phyloP scores from a whole-genome alignment of 2,797 vertebrate genomes.

The Agapornis canus region DNA sequence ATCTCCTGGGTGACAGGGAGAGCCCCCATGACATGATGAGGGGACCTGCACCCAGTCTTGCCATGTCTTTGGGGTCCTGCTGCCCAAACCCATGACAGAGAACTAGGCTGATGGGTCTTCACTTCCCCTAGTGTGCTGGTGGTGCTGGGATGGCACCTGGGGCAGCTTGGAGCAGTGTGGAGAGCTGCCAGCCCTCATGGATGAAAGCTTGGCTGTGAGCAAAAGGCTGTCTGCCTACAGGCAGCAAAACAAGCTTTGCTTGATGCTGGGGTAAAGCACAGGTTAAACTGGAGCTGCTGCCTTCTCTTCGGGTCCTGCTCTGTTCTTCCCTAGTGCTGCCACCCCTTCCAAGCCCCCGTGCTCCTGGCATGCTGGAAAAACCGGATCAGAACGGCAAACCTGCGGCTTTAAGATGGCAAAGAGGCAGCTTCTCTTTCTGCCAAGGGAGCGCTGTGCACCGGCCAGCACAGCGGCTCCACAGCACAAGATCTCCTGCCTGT shows the following conservation, averaged over 20 bases:
- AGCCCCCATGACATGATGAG: not conserved
- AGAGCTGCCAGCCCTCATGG: not conserved
- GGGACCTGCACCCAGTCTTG: not conserved
- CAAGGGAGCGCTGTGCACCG: not conserved
- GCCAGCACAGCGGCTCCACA: fast-evolving
- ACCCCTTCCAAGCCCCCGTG: not conserved
- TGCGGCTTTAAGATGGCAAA: not conserved
- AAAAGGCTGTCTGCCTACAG: not conserved
- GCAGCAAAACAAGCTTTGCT: not conserved
- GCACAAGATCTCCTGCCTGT: not conserved
- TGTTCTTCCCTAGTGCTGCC: not conserved
- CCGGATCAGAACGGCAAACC: not conserved
- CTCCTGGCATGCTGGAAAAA: not conserved
- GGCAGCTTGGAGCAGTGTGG: not conserved
- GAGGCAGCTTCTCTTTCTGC: not conserved
- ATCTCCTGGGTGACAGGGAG: not conserved
- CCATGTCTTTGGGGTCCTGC: not conserved
- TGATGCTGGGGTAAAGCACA: not conserved
- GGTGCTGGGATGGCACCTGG: not conserved
- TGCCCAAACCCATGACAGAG: not conserved
- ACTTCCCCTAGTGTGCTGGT: not conserved
- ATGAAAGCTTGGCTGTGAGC: not conserved
- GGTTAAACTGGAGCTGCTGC: not conserved
- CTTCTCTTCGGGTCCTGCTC: not conserved
- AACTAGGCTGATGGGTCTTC: not conserved